phyloP scores from a whole-genome alignment of 2,888 invertebrate genomes.

The Cantharis rufa region DNA sequence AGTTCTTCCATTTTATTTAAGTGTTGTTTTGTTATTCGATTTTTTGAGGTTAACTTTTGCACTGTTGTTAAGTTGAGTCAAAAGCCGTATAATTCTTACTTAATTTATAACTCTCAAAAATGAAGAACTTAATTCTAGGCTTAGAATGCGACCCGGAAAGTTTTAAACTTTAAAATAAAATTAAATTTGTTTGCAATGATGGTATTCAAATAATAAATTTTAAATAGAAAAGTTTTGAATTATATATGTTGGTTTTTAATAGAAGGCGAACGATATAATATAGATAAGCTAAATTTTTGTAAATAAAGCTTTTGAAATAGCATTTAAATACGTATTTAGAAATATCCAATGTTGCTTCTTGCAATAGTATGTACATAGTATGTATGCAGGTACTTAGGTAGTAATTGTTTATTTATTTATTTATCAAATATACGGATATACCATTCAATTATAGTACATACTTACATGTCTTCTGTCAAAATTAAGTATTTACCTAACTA shows the following conservation, averaged over 20 bases:
- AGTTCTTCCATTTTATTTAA: not conserved
- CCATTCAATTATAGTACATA: no score
- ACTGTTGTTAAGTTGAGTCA: not conserved
- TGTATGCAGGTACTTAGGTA: no score
- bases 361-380: no score
- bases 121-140: not conserved
- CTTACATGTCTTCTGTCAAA: no score
- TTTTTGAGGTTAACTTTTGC: not conserved
- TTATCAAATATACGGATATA: no score
- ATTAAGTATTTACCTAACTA: no score
- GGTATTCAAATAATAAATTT: not conserved
- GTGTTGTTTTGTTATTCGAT: not conserved
- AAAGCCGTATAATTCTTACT: not conserved
- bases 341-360: no score
- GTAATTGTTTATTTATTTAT: no score
- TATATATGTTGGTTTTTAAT: not conserved
- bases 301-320: no score
- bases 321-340: no score
- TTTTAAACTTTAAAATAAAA: not conserved
- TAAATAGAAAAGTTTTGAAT: not conserved
- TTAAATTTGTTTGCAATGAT: not conserved
- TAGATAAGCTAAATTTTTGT: no score
- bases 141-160: not conserved
- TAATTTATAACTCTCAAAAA: constrained; percentile 3
- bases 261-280: not conserved